Evolutionary conservation across 2,888 invertebrate genomes (phyloP).

Genomic region (Pristionchus fissidentatus): DNA sequence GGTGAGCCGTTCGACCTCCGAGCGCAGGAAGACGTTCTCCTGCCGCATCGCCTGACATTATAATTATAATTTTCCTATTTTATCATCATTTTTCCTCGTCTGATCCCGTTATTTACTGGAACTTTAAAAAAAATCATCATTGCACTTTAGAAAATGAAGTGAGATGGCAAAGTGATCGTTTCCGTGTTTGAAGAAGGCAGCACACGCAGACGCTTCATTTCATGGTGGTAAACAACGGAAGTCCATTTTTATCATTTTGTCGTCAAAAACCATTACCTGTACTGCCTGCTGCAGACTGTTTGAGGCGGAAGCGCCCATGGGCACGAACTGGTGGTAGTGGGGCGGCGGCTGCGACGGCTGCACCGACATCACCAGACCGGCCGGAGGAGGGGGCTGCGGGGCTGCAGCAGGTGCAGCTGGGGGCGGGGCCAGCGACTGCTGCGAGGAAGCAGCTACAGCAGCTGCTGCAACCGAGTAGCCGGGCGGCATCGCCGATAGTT

Average conservation of each 20-base stretch:
- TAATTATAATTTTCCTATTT: background rate
- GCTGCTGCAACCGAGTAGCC: background rate
- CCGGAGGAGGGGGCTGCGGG: background rate
- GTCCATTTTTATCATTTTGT: no score
- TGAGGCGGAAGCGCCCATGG: background rate
- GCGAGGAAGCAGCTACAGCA: background rate
- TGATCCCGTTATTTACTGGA: background rate
- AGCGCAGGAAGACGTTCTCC: constrained; percentile 33
- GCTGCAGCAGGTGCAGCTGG: background rate
- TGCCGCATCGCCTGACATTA: constrained; percentile 34
- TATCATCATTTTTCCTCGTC: background rate
- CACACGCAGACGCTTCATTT: background rate
- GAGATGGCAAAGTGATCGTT: background rate
- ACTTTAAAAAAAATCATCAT: no score
- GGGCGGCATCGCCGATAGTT: background rate
- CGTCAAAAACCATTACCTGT: background rate
- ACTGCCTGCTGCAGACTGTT: constrained; percentile 36
- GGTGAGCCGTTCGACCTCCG: constrained; percentile 5
- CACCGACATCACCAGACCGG: no score
- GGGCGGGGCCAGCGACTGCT: background rate
- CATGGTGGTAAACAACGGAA: background rate
- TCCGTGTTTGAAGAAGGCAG: background rate
- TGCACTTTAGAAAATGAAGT: background rate
- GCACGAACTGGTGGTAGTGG: constrained; percentile 17
- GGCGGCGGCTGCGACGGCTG: constrained; percentile 3